Conservation (phyloP, 1,140 invertebrate species). For the Penaeus vannamei region DNA sequence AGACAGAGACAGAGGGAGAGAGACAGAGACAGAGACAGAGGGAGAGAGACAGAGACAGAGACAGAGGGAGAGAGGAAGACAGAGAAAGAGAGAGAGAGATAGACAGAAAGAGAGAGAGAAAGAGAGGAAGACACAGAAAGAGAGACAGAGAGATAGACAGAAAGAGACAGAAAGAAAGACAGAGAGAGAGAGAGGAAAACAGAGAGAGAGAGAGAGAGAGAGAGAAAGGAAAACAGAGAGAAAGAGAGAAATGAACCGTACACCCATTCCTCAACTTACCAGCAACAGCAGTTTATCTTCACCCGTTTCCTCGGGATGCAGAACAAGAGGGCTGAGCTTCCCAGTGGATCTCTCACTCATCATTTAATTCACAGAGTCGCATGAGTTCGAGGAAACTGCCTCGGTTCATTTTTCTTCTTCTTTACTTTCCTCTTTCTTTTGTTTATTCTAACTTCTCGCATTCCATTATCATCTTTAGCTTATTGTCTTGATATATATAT, state of each 20-base stretch:
- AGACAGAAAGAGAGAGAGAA: slow-evolving; percentile 38
- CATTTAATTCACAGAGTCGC: too few relatives aligned
- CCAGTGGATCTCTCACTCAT: too few relatives aligned
- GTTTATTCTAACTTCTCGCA: too few relatives aligned
- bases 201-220: slow-evolving; percentile 7
- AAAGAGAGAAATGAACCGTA: neutral
- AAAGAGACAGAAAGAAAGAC: neutral
- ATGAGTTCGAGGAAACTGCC: too few relatives aligned
- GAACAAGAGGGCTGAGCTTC: too few relatives aligned
- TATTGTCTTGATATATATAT: too few relatives aligned
- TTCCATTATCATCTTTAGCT: too few relatives aligned
- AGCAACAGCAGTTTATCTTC: too few relatives aligned
- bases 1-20: slow-evolving; percentile 41
- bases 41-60: slow-evolving; percentile 38
- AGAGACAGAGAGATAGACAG: neutral
- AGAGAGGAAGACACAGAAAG: slow-evolving; percentile 8
- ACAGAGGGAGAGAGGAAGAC: neutral
- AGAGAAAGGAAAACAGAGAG: neutral
- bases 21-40: neutral
- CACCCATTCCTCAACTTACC: neutral
- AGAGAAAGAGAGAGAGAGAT: neutral
- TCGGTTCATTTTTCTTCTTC: too few relatives aligned
- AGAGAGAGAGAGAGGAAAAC: slow-evolving; percentile 35
- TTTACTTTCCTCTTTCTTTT: too few relatives aligned
- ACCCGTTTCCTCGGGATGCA: too few relatives aligned